Percentiles rank a stretch among this genome's conserved stretches.
Evolutionary conservation across 2,888 invertebrate genomes (phyloP).

Genomic region (Drosophila kuntzei): DNA sequence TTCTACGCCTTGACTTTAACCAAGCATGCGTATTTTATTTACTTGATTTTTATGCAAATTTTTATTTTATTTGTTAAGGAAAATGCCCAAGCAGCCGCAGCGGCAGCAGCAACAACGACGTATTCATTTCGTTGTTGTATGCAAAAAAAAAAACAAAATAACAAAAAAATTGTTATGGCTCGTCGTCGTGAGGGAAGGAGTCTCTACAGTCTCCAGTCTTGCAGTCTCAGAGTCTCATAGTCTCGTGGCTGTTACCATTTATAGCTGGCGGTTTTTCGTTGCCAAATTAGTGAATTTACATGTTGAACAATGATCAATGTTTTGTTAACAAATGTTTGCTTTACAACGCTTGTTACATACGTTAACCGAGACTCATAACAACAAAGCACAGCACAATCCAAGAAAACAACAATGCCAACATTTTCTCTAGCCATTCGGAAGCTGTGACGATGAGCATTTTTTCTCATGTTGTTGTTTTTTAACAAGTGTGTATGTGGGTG

Average conservation of each 20-base stretch:
- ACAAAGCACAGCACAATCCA: slow-evolving; percentile 43
- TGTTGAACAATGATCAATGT: slow-evolving; percentile 83
- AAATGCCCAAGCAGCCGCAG: slow-evolving; percentile 54
- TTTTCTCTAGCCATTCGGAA: slow-evolving; percentile 29
- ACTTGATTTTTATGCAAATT: slow-evolving; percentile 82
- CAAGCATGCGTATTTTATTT: slow-evolving; percentile 69
- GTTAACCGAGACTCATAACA: slow-evolving; percentile 52
- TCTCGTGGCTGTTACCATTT: slow-evolving; percentile 74
- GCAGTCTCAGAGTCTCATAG: slow-evolving; percentile 34
- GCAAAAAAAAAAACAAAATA: slow-evolving; percentile 58
- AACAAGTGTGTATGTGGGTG: slow-evolving; percentile 13
- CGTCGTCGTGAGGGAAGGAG: slow-evolving; percentile 27
- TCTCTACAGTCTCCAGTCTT: slow-evolving; percentile 25
- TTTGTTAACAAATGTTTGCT: slow-evolving; percentile 80
- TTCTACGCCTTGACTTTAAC: slow-evolving; percentile 42
- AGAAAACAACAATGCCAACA: slow-evolving; percentile 49
- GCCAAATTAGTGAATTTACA: slow-evolving; percentile 82
- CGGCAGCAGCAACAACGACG: slow-evolving; percentile 47
- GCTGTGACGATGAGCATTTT: slow-evolving; percentile 46
- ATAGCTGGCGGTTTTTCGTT: slow-evolving; percentile 77
- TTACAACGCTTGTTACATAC: slow-evolving; percentile 68
- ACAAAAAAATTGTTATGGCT: slow-evolving; percentile 43
- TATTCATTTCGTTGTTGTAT: slow-evolving; percentile 76
- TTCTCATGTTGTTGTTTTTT: slow-evolving; percentile 10
- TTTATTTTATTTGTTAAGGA: slow-evolving; percentile 76